phyloP scores from a whole-genome alignment of 2,888 invertebrate species.

The Pterostichus niger region DNA sequence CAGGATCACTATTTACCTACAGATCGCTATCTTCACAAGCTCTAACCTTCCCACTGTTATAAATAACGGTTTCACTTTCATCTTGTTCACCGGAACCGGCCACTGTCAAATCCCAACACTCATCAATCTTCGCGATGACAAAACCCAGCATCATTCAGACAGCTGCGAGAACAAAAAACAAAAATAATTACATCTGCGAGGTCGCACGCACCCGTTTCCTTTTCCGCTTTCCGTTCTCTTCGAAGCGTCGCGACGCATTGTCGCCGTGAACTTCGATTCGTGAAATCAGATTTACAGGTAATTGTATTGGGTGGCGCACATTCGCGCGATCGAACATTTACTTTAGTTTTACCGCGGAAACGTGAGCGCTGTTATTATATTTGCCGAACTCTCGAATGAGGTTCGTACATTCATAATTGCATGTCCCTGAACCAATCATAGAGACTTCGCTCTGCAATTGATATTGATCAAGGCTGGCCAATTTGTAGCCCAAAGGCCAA shows the following conservation, averaged over 20 bases:
- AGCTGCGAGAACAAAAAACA: neutral
- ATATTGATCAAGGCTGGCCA: too few species aligned
- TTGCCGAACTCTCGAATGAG: neutral
- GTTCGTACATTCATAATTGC: neutral
- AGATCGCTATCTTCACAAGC: too few species aligned
- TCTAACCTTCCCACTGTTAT: too few species aligned
- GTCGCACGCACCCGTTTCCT: neutral
- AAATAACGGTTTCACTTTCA: too few species aligned
- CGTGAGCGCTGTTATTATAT: neutral
- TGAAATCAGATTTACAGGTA: conserved; percentile 2
- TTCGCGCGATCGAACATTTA: neutral
- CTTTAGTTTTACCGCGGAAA: neutral
- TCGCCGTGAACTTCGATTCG: neutral
- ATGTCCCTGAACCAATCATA: too few species aligned
- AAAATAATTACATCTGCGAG: conserved; percentile 22
- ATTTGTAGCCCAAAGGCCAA: too few species aligned
- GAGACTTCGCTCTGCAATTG: too few species aligned
- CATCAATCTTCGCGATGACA: conserved; percentile 29
- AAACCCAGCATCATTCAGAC: neutral
- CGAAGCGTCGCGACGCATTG: too few species aligned
- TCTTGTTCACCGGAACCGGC: neutral
- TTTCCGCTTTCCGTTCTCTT: too few species aligned
- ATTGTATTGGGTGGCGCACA: neutral
- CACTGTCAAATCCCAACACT: conserved; percentile 4
- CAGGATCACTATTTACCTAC: too few species aligned